phyloP scores from a whole-genome alignment of 2,113 vertebrate species.

The Etia nguti region DNA sequence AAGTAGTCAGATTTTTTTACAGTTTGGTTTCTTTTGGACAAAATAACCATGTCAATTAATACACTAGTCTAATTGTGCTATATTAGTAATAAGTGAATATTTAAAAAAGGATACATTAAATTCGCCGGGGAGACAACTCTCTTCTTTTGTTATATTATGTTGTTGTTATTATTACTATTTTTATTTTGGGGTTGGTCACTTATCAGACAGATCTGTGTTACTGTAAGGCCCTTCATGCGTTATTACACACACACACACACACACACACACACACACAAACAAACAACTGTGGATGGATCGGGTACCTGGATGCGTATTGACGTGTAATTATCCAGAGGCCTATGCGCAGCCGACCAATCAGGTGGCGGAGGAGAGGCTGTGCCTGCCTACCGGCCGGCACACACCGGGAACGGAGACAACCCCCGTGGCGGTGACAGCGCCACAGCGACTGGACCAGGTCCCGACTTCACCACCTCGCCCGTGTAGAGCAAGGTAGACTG shows the following conservation, averaged over 20 bases:
- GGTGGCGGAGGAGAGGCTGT: conserved; percentile 49
- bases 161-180: neutral
- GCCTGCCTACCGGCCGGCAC: conserved; percentile 17
- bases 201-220: neutral
- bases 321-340: conserved; percentile 21
- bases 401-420: neutral
- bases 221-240: neutral
- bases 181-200: neutral
- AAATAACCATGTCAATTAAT: neutral
- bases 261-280: neutral
- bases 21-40: neutral
- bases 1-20: neutral
- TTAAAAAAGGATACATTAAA: neutral
- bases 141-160: neutral
- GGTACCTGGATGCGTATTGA: conserved; percentile 3
- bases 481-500: conserved; percentile 32
- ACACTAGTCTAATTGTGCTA: neutral
- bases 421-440: conserved; percentile 17
- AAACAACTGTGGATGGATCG: neutral
- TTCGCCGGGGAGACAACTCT: neutral
- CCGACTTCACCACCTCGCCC: neutral
- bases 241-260: neutral
- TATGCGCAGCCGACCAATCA: conserved; percentile 53
- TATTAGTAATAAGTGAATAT: neutral
- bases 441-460: neutral